These are phyloP conservation scores for Taurulus bubalis DNA, from an alignment of 2,113 vertebrate species.

Conservation along the genomic window DNA sequence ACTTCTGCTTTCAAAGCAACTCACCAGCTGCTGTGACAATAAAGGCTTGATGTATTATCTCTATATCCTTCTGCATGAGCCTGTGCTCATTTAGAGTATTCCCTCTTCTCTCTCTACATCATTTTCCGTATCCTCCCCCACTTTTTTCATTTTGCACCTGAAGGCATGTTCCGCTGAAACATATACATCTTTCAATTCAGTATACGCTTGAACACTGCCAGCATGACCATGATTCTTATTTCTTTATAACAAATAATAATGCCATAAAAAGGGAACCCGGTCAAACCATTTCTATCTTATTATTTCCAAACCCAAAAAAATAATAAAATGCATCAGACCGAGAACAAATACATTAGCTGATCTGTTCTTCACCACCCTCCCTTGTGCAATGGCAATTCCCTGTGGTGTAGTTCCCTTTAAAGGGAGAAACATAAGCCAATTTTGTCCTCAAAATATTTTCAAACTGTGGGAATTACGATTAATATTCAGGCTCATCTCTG, in stretches of 20 bases:
- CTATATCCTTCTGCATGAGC: slow-evolving; percentile 37
- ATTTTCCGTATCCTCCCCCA: slow-evolving; percentile 43
- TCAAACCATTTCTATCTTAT: not conserved
- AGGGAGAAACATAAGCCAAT: not conserved
- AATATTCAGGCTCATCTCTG: not conserved
- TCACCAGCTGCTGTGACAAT: slow-evolving; percentile 83
- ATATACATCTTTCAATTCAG: slow-evolving; percentile 30
- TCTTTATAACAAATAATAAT: not conserved
- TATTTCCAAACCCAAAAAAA: not conserved
- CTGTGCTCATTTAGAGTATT: slow-evolving; percentile 39
- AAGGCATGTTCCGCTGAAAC: slow-evolving; percentile 49
- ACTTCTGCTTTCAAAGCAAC: slow-evolving; percentile 82
- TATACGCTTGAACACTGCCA: not conserved
- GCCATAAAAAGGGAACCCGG: not conserved
- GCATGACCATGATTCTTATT: not conserved
- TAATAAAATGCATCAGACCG: slow-evolving; percentile 4
- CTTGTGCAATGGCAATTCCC: slow-evolving; percentile 12
- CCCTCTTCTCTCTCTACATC: slow-evolving; percentile 24
- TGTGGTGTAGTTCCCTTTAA: not conserved
- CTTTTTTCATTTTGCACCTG: slow-evolving; percentile 53
- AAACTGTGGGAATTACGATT: slow-evolving; percentile 7
- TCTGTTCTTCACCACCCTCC: not conserved
- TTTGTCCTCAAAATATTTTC: slow-evolving; percentile 1
- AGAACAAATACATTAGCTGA: not conserved
- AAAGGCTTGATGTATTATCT: slow-evolving; percentile 64